Evolutionary conservation across 2,797 vertebrate species (phyloP).

Genomic region (Threskiornis aethiopicus): DNA sequence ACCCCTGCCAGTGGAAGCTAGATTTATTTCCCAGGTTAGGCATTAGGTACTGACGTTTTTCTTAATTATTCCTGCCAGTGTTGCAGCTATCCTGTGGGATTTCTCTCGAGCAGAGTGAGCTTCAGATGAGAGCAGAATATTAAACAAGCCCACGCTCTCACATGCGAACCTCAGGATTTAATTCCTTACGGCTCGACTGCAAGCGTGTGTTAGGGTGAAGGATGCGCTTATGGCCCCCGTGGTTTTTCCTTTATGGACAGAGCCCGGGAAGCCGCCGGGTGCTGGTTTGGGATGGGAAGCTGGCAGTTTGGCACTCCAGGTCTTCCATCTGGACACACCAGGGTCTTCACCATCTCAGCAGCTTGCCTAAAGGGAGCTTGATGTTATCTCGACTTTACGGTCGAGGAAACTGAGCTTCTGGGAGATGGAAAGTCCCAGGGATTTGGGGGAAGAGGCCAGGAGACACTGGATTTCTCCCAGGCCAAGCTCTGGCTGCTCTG

Average conservation of each 20-base stretch:
- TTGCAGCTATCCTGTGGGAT: neutral
- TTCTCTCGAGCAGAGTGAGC: neutral
- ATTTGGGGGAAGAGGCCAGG: neutral
- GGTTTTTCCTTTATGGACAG: neutral
- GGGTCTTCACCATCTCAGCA: neutral
- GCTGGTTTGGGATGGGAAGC: neutral
- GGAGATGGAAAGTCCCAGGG: neutral
- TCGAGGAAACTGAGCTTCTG: neutral
- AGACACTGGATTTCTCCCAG: neutral
- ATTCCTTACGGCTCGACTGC: accelerated
- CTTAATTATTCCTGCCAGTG: neutral
- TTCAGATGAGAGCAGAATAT: neutral
- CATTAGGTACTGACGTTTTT: neutral
- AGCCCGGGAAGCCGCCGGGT: accelerated
- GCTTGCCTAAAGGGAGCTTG: neutral
- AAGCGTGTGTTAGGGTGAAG: neutral
- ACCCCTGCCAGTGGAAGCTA: neutral
- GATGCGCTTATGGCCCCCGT: neutral
- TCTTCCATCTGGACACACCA: neutral
- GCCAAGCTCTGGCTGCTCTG: neutral
- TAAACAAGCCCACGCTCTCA: neutral
- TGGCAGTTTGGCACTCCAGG: neutral
- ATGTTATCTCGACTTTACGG: neutral
- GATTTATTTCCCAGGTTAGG: neutral
- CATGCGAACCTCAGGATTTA: neutral